Base-by-base conservation (phyloP, 2,888 invertebrate genomes). In the Noctua comes region DNA sequence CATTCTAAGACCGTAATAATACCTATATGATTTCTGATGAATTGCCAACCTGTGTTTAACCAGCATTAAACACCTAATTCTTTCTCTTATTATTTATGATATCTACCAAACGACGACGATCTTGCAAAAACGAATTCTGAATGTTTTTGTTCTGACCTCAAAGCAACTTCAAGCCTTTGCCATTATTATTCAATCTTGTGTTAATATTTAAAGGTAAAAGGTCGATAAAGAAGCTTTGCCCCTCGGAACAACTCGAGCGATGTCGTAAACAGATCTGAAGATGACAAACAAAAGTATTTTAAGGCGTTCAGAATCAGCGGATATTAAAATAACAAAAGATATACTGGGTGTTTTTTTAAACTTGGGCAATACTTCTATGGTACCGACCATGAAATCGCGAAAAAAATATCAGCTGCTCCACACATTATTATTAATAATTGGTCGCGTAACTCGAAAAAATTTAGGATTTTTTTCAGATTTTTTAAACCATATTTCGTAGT, bases 231-330 rank as follows among this genome's bases (percentile, higher is more conserved):
- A 83, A 70, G 40, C 66, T 73, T 79, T 75, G 59, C 72, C 68
- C 46, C 40, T 27, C 66, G 66, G 69, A 76, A 76, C 51, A 81
- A 62, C 68, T 68, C 62, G 18, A 75, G 27, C n/a, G 59, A 77
- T 72, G 86, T 88, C 88, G 64, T 77, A 69, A 80, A 78, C 80
- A 86, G 76, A 77, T 79, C 73, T 71, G 36, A 36, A 79, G 83
- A 83, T 76, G 59, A 70, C 77, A 83, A 86, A 88, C 83, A 88
- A 86, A 85, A 74, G 75, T 82, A 57, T 86, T 86, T 77, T 68
- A 77, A 68, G 40, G 57, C 57, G n/a, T 71, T 77, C 36, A 51
- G 21, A 79, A 72, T 79, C 77, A 79, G 51, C 75, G 70, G 86
- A 80, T 86, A 86, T 86, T 85, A 68, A 40, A 80, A 80, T 69